Evolutionary conservation across 2,888 invertebrate species (phyloP).

Genomic region (Protonemura montana): DNA sequence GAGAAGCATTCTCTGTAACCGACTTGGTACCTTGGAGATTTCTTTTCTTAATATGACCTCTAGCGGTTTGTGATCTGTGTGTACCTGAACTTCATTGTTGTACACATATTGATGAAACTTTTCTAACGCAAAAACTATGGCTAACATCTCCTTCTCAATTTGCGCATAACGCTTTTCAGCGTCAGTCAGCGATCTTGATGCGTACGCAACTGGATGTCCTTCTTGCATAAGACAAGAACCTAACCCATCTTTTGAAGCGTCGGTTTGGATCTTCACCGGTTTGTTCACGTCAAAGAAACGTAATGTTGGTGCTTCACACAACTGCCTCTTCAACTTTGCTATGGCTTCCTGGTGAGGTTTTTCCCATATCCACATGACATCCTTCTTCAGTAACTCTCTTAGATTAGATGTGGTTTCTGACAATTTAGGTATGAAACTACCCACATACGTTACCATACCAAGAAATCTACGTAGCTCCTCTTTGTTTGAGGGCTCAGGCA

Average conservation of each 20-base stretch:
- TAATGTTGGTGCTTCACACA: not conserved
- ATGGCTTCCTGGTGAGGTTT: conserved; percentile 31
- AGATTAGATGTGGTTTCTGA: conserved; percentile 51
- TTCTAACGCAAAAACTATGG: conserved; percentile 29
- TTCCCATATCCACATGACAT: conserved; percentile 45
- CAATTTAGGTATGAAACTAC: conserved; percentile 53
- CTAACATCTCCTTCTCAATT: conserved; percentile 36
- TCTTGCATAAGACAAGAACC: conserved; percentile 33
- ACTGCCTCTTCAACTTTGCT: not conserved
- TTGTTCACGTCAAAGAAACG: not conserved
- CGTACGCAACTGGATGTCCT: conserved; percentile 22
- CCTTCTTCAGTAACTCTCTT: conserved; percentile 48
- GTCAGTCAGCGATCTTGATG: conserved; percentile 8
- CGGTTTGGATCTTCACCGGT: conserved; percentile 7
- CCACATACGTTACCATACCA: conserved; percentile 53
- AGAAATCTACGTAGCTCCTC: conserved; percentile 53
- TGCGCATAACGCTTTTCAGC: conserved; percentile 29
- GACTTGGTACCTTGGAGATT: conserved; percentile 15
- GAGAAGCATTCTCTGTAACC: conserved; percentile 31
- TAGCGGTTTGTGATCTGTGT: conserved; percentile 40
- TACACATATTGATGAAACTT: conserved; percentile 38
- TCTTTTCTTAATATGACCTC: conserved; percentile 28
- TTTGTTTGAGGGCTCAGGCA: conserved; percentile 50
- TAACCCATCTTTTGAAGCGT: conserved; percentile 21
- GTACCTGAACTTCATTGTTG: not conserved